Evolutionary conservation across 2,888 invertebrate species (phyloP).

Genomic region (Polyploca ridens): DNA sequence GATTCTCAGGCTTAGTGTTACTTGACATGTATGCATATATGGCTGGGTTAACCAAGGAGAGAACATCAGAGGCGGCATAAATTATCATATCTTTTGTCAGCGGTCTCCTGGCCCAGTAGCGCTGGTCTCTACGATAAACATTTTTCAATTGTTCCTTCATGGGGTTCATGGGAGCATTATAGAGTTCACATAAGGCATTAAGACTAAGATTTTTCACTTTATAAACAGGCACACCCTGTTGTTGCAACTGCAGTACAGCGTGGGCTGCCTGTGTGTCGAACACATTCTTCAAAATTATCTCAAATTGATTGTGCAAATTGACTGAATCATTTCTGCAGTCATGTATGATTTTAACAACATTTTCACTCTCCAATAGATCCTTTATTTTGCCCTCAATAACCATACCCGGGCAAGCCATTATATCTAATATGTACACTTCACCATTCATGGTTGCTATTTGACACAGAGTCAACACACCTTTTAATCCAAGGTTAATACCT

Average conservation of each 20-base stretch:
- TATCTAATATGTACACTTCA: conserved; percentile 94
- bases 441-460: conserved; percentile 93
- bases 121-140: conserved; percentile 93
- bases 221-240: conserved; percentile 95
- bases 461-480: conserved; percentile 94
- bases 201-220: conserved; percentile 97
- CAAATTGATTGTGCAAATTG: conserved; percentile 94
- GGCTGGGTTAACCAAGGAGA: conserved; percentile 93
- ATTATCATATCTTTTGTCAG: conserved; percentile 95
- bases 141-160: conserved; percentile 96
- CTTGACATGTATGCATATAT: conserved; percentile 89
- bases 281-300: conserved; percentile 92
- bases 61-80: conserved; percentile 95
- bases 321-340: conserved; percentile 96
- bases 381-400: conserved; percentile 91
- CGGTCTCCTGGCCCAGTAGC: conserved; percentile 95
- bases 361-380: conserved; percentile 90
- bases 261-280: conserved; percentile 98
- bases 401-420: conserved; percentile 92
- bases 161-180: conserved; percentile 94
- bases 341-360: conserved; percentile 95
- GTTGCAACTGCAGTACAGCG: conserved; percentile 95
- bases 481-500: conserved; percentile 95
- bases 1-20: conserved; percentile 89
- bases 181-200: conserved; percentile 95